These are phyloP conservation scores for Parnassius mnemosyne DNA, from an alignment of 2,888 invertebrate genomes.

Conservation along the genomic window DNA sequence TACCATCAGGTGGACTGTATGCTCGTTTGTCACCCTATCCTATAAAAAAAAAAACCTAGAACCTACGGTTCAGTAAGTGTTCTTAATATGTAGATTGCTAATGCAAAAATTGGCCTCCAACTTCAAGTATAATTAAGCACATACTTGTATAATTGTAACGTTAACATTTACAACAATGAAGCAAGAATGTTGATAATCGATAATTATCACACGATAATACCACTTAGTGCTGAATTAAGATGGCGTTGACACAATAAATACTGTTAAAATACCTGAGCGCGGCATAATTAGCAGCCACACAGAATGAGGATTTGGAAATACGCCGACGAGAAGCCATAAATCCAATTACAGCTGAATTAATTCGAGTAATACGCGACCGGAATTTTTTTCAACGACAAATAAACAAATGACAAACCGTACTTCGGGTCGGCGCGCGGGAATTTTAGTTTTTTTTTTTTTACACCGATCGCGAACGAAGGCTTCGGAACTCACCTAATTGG, in stretches of 20 bases:
- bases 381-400: conserved; percentile 36
- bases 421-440: conserved; percentile 23
- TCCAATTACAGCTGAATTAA: conserved; percentile 71
- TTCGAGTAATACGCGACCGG: conserved; percentile 53
- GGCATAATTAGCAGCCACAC: conserved; percentile 70
- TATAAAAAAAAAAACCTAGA: too few relatives aligned
- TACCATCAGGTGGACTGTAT: too few relatives aligned
- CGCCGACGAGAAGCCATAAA: conserved; percentile 56
- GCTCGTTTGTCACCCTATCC: too few relatives aligned
- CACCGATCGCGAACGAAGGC: conserved; percentile 11
- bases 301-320: conserved; percentile 52
- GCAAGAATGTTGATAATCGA: conserved; percentile 43
- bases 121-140: too few relatives aligned
- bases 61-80: too few relatives aligned
- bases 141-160: conserved; percentile 2
- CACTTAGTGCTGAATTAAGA: conserved; percentile 53
- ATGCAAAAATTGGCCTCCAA: too few relatives aligned
- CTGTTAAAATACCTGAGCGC: conserved; percentile 58
- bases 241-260: conserved; percentile 55
- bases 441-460: conserved; percentile 22
- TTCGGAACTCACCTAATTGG: conserved; percentile 25
- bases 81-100: too few relatives aligned
- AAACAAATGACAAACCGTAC: conserved; percentile 28
- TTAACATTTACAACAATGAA: conserved; percentile 18
- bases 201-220: conserved; percentile 43